Evolutionary conservation across 2,797 vertebrate species (phyloP).

Genomic region (Mormyrops boulengeri): DNA sequence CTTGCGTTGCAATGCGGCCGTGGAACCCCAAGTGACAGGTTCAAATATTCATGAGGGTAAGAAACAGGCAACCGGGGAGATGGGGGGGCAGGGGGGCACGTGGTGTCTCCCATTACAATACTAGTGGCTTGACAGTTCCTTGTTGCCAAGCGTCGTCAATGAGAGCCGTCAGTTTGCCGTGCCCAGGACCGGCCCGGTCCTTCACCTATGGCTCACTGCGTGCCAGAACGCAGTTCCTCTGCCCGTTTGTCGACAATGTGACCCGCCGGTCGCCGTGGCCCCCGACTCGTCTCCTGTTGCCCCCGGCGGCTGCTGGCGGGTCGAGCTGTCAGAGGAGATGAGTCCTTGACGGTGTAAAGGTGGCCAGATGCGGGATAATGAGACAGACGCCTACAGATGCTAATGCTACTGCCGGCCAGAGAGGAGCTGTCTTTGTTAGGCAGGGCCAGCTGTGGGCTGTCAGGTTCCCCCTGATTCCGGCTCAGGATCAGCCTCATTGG

Average conservation of each 20-base stretch:
- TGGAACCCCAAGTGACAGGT: conserved; percentile 2
- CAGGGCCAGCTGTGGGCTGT: conserved; percentile 94
- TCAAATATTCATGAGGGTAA: conserved; percentile 16
- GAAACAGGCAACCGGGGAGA: not conserved
- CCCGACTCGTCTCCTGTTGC: not conserved
- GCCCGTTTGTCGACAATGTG: conserved; percentile 38
- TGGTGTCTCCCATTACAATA: not conserved
- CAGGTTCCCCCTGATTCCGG: conserved; percentile 80
- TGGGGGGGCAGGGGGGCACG: not conserved
- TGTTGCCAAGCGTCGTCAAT: conserved; percentile 13
- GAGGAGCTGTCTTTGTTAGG: conserved; percentile 76
- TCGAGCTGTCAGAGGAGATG: conserved; percentile 76
- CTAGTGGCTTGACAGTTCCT: conserved; percentile 1
- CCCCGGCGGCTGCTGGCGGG: conserved; percentile 25
- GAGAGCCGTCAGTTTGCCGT: not conserved
- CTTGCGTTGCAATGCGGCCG: not conserved
- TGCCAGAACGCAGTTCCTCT: not conserved
- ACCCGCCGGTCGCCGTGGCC: not conserved
- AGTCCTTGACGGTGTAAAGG: conserved; percentile 64
- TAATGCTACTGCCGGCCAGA: conserved; percentile 83
- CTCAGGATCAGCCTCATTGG: conserved; percentile 75
- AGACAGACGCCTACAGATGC: conserved; percentile 86
- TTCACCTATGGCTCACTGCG: conserved; percentile 3
- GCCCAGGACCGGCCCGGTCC: not conserved
- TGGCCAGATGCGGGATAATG: conserved; percentile 79